These are phyloP conservation scores for Cotesia typhae DNA, from an alignment of 1,140 invertebrate genomes.

Conservation along the genomic window DNA sequence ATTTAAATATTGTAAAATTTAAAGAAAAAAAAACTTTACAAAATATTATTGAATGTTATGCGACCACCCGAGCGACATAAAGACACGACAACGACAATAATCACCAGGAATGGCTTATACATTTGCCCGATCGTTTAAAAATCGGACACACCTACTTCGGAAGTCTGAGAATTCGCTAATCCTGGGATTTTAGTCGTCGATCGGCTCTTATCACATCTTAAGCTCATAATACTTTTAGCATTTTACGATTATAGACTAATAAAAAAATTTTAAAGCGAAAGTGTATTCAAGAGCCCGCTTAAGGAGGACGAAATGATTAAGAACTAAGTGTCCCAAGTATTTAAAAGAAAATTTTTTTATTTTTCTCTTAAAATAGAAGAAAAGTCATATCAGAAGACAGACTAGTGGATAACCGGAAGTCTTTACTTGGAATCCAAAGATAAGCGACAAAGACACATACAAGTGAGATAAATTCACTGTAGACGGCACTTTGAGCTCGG, in stretches of 20 bases:
- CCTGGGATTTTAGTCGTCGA: neutral
- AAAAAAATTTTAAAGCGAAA: no score
- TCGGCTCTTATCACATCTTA: neutral
- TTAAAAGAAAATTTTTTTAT: neutral
- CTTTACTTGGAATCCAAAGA: constrained; percentile 2
- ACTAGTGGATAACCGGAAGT: constrained; percentile 15
- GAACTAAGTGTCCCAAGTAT: no score
- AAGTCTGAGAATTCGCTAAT: constrained; percentile 10
- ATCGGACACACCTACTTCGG: neutral
- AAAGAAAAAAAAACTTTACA: no score
- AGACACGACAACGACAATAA: neutral
- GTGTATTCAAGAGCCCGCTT: no score
- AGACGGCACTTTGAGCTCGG: neutral
- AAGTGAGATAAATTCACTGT: neutral
- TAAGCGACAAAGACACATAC: constrained; percentile 15
- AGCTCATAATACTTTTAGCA: no score
- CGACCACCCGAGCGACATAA: constrained; percentile 8
- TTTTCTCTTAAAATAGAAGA: neutral
- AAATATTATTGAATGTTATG: neutral
- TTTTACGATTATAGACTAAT: no score
- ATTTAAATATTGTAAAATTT: no score
- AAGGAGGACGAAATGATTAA: no score
- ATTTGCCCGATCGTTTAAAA: neutral
- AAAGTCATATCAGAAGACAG: no score
- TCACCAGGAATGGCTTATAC: neutral